Evolutionary conservation across 2,888 invertebrate genomes (phyloP).

Genomic region (Caenorhabditis angaria): DNA sequence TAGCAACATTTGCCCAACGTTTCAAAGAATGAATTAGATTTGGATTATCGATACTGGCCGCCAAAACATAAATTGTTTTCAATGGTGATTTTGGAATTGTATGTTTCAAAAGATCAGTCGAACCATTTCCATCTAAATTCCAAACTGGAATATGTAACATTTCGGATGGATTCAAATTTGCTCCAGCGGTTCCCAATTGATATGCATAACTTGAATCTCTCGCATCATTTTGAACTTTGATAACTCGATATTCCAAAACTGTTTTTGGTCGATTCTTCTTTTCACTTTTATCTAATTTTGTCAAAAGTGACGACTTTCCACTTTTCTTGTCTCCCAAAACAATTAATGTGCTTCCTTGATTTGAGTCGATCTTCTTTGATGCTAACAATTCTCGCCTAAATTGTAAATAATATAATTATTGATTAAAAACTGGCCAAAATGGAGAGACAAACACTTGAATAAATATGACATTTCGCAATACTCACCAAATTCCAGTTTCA

Average conservation of each 20-base stretch:
- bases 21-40: conserved; percentile 58
- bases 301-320: conserved; percentile 67
- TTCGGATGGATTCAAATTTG: conserved; percentile 63
- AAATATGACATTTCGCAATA: neutral
- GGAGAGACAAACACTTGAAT: no score
- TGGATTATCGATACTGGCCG: conserved; percentile 66
- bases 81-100: conserved; percentile 59
- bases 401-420: neutral
- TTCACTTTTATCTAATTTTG: conserved; percentile 56
- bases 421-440: neutral
- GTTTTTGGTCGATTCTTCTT: conserved; percentile 24
- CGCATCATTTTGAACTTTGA: conserved; percentile 65
- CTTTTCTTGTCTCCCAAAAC: conserved; percentile 61
- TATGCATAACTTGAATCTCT: conserved; percentile 68
- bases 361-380: conserved; percentile 55
- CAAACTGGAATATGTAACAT: conserved; percentile 57
- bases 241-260: conserved; percentile 64
- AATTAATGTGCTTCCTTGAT: conserved; percentile 62
- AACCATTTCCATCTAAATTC: conserved; percentile 63
- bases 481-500: conserved; percentile 41
- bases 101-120: conserved; percentile 59
- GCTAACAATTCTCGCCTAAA: conserved; percentile 34
- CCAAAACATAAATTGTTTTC: conserved; percentile 58
- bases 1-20: conserved; percentile 62
- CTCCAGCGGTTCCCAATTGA: conserved; percentile 65